phyloP scores from a whole-genome alignment of 2,797 vertebrate genomes.

The Hippoglossus hippoglossus region DNA sequence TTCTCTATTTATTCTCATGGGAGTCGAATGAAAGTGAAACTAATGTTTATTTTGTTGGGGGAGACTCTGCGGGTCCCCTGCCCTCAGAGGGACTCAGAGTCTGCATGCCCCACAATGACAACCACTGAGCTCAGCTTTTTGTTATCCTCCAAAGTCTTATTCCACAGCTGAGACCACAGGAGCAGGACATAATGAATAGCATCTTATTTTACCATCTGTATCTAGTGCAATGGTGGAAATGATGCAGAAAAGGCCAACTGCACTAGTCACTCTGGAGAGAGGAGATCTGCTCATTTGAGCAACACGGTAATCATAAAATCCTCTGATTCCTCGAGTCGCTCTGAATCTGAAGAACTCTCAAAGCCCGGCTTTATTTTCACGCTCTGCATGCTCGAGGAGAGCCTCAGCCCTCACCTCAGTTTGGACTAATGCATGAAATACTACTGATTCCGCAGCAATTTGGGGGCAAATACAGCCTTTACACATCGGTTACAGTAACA shows the following conservation, averaged over 20 bases:
- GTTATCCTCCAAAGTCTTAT: slow-evolving; percentile 18
- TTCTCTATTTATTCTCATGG: slow-evolving; percentile 32
- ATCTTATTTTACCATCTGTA: slow-evolving; percentile 69
- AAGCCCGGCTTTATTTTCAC: slow-evolving; percentile 16
- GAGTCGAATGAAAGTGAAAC: slow-evolving; percentile 60
- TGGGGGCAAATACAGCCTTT: slow-evolving; percentile 46
- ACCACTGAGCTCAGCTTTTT: slow-evolving; percentile 8
- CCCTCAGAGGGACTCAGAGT: neutral
- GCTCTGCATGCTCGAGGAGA: slow-evolving; percentile 52
- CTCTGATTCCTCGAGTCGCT: slow-evolving; percentile 41
- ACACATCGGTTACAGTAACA: slow-evolving; percentile 59
- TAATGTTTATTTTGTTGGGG: slow-evolving; percentile 59
- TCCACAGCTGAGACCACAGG: slow-evolving; percentile 7
- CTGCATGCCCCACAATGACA: slow-evolving; percentile 7
- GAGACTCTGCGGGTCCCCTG: slow-evolving; percentile 20
- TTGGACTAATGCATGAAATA: slow-evolving; percentile 61
- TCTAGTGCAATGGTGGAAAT: slow-evolving; percentile 80
- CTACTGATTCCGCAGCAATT: slow-evolving; percentile 38
- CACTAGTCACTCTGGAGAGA: slow-evolving; percentile 72
- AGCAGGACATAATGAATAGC: slow-evolving; percentile 49
- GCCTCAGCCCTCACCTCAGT: slow-evolving; percentile 39
- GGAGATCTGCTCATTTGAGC: slow-evolving; percentile 60
- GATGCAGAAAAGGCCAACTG: slow-evolving; percentile 81
- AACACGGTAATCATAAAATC: slow-evolving; percentile 72
- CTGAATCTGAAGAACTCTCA: slow-evolving; percentile 18